Evolutionary conservation across 1,140 invertebrate species (phyloP), one percentile per base, ranked within the genome.

Genomic region (Amyelois transitella): DNA sequence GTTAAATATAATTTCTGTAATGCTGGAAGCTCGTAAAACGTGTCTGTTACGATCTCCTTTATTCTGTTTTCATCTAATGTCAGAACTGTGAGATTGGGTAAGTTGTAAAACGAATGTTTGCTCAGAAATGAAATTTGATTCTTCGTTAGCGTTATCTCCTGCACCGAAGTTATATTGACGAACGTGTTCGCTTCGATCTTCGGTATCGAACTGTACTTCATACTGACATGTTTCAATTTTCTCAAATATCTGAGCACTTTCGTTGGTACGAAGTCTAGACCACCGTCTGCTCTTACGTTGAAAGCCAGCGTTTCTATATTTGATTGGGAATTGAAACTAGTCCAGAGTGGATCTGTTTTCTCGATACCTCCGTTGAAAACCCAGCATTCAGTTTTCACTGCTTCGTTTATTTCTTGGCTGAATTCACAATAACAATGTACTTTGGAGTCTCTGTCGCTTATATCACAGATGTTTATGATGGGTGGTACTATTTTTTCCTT

Each of bases 21-120:
- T 6, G 86, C 81, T 0, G 93, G 93, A n/a, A 95, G 71, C 65
- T 93, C 91, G 2, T 92, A 90, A 79, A 96, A 95, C 0, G 92
- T 92, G 57, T 92, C 91, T 21, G 92, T 91, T 65, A 92, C 91
- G 50, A 96, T 89, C 68, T 94, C 93, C 8, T 88, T 84, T 55
- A 96, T 92, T 57, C 87, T 86, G 79, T 96, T 96, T 56, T 93
- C 92, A 50, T 93, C 91, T 64, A 96, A 81, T 61, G 91, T 92
- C 19, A 95, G 86, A 6, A 91, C 81, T 12, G 90, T 90, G 32
- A 96, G 79, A 58, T 89, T 88, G 0, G 88, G 90, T 64, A 95
- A 88, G 57, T 94, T 91, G 45, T 92, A 90, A 75, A 96, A 93
- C 0, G 94, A 90, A 67, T 93, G 89, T 71, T 89, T 90, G 53